Evolutionary conservation across 2,888 invertebrate genomes (phyloP).

Genomic region (Nomada lathburiana): DNA sequence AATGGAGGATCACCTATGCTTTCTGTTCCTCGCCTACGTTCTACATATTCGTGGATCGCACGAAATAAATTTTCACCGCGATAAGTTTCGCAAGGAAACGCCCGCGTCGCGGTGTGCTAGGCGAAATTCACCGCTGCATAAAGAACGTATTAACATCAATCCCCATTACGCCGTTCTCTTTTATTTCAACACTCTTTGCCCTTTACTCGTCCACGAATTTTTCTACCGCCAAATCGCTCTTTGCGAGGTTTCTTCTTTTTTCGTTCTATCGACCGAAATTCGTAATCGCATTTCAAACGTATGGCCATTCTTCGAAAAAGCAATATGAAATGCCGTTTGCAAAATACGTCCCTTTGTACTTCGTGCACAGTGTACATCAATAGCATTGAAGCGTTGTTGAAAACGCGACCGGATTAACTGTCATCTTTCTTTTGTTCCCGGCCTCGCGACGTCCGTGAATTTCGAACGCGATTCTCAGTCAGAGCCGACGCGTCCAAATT

Average conservation of each 20-base stretch:
- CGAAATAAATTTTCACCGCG: constrained; percentile 10
- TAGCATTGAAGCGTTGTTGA: neutral
- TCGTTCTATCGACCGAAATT: too few relatives aligned
- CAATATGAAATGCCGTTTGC: neutral
- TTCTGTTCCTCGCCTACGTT: neutral
- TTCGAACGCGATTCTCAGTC: constrained; percentile 23
- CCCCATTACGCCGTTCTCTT: neutral
- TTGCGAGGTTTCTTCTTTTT: too few relatives aligned
- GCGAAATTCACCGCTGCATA: neutral
- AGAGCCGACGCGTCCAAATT: constrained; percentile 42
- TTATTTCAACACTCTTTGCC: neutral
- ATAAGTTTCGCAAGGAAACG: neutral
- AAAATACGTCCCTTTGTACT: too few relatives aligned
- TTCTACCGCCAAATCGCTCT: neutral
- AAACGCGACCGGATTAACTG: neutral
- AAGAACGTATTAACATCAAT: neutral
- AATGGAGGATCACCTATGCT: constrained; percentile 31
- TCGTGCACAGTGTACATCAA: too few relatives aligned
- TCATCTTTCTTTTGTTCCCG: constrained; percentile 33
- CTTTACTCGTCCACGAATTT: neutral
- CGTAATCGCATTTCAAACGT: too few relatives aligned
- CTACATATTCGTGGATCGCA: neutral
- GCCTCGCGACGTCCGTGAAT: neutral
- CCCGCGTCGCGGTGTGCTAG: neutral
- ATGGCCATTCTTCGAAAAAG: neutral